These are phyloP conservation scores for Bacillus rossius DNA, from an alignment of 1,140 invertebrate genomes.

Conservation along the genomic window DNA sequence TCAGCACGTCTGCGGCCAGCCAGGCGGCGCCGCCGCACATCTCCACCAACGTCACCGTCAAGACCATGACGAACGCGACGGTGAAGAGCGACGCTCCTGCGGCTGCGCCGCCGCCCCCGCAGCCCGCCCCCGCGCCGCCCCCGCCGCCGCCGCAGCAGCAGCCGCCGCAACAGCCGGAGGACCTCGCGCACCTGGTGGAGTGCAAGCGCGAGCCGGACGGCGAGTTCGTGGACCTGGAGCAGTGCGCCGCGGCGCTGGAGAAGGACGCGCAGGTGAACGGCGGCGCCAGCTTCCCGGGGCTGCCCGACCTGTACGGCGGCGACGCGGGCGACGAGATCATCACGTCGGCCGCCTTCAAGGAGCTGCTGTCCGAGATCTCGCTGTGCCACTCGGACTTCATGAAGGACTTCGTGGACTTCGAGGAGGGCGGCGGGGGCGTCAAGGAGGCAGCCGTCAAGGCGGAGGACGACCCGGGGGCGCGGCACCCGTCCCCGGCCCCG, in stretches of 20 bases:
- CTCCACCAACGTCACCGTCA: constrained; percentile 89
- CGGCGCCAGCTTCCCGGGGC: constrained; percentile 60
- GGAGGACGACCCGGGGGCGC: not conserved
- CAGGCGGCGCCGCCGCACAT: constrained; percentile 78
- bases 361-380: constrained; percentile 81
- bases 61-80: constrained; percentile 76
- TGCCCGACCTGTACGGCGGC: constrained; percentile 74
- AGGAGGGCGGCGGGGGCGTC: constrained; percentile 51
- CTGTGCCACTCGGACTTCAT: constrained; percentile 77
- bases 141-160: constrained; percentile 26
- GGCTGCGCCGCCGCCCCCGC: constrained; percentile 39
- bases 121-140: constrained; percentile 43
- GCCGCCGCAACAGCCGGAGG: constrained; percentile 31
- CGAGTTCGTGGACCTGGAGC: constrained; percentile 74
- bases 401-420: constrained; percentile 69
- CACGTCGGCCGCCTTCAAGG: constrained; percentile 77
- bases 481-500: constrained; percentile 10
- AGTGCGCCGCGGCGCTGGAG: constrained; percentile 71
- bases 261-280: constrained; percentile 69
- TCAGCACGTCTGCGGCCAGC: constrained; percentile 73
- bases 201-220: constrained; percentile 76
- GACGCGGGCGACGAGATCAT: constrained; percentile 76
- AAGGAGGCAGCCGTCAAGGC: constrained; percentile 27
- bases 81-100: constrained; percentile 63
- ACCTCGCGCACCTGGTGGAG: constrained; percentile 59